A percentile compares a stretch with the other conserved stretches of the same genome.
phyloP scores from a whole-genome alignment of 2,888 invertebrate species.

The Heteropelma amictum region DNA sequence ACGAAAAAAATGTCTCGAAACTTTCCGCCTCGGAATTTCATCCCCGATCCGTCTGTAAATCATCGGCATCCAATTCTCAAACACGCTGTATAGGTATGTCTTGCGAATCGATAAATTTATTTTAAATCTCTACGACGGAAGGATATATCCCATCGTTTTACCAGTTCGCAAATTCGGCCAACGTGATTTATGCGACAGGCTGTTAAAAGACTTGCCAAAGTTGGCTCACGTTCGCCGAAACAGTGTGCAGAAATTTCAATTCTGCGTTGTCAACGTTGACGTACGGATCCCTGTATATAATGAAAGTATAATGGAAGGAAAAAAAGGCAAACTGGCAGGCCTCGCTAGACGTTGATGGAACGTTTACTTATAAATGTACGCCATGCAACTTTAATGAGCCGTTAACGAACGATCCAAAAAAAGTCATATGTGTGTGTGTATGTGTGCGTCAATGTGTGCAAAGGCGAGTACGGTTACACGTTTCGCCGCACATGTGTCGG shows the following conservation, averaged over 20 bases:
- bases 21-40: too few species aligned
- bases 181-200: slow-evolving; percentile 68
- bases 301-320: slow-evolving; percentile 53
- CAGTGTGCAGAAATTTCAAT: slow-evolving; percentile 67
- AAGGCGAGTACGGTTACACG: neutral
- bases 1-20: too few species aligned
- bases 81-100: too few species aligned
- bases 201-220: slow-evolving; percentile 66
- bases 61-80: too few species aligned
- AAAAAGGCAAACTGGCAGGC: slow-evolving; percentile 52
- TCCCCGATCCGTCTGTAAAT: too few species aligned
- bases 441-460: neutral
- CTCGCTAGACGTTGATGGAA: slow-evolving; percentile 62
- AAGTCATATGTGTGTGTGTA: neutral
- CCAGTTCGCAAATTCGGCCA: slow-evolving; percentile 26
- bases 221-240: slow-evolving; percentile 65
- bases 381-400: slow-evolving; percentile 59
- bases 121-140: too few species aligned
- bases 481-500: slow-evolving; percentile 38
- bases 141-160: slow-evolving; percentile 69
- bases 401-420: slow-evolving; percentile 25
- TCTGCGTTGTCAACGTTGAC: slow-evolving; percentile 9
- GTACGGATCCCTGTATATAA: slow-evolving; percentile 3
- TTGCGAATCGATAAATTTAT: too few species aligned
- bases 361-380: slow-evolving; percentile 48